Percentiles rank a stretch among this genome's conserved stretches.
phyloP scores from a whole-genome alignment of 2,888 invertebrate genomes.

The Drosophila austrosaltans region DNA sequence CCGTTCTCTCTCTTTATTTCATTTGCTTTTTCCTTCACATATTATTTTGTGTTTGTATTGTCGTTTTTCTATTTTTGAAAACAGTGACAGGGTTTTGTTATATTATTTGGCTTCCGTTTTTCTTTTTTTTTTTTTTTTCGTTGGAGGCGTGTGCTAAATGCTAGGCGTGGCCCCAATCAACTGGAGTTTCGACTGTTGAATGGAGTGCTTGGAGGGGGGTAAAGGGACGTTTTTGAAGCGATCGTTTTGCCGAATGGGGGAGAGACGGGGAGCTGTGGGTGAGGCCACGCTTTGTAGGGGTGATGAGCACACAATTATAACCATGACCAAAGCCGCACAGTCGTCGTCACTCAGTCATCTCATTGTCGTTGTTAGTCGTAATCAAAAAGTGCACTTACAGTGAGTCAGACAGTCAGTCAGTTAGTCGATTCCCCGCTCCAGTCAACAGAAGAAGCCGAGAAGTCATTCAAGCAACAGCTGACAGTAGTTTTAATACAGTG shows the following conservation, averaged over 20 bases:
- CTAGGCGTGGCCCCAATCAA: constrained; percentile 34
- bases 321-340: constrained; percentile 60
- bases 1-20: not conserved
- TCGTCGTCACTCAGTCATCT: constrained; percentile 42
- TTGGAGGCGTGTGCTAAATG: constrained; percentile 41
- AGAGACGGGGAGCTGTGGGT: not conserved
- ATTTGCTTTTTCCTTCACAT: not conserved
- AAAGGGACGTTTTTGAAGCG: too few species aligned
- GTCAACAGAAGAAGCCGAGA: constrained; percentile 13
- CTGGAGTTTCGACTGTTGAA: not conserved
- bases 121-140: constrained; percentile 1
- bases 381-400: constrained; percentile 54
- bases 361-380: constrained; percentile 44
- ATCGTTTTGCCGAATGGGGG: not conserved
- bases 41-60: not conserved
- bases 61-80: constrained; percentile 8
- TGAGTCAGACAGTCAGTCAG: constrained; percentile 19
- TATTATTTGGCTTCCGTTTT: constrained; percentile 45
- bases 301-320: constrained; percentile 64
- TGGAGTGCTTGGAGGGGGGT: not conserved
- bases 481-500: constrained; percentile 24
- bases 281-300: constrained; percentile 14
- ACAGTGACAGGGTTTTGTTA: constrained; percentile 40
- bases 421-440: not conserved
- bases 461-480: constrained; percentile 35